These are phyloP conservation scores for Drosophila robusta DNA, from an alignment of 2,888 invertebrate species.

Conservation along the genomic window DNA sequence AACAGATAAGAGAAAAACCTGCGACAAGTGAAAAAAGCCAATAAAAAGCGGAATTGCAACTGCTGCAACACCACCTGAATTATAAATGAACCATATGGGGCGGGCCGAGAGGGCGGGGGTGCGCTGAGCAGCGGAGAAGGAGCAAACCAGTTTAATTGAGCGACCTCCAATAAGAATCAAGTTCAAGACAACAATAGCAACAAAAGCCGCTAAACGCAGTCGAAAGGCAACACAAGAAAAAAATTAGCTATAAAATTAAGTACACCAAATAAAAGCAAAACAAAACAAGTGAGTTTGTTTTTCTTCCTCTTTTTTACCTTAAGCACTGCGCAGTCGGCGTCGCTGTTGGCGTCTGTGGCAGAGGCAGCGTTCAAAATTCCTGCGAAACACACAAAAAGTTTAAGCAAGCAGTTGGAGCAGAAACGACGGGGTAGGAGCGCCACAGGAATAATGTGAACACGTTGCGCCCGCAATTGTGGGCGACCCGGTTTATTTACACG, in stretches of 20 bases:
- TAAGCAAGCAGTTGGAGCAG: constrained; percentile 19
- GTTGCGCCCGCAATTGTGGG: constrained; percentile 34
- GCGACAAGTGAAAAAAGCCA: constrained; percentile 41
- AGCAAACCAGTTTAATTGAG: constrained; percentile 77
- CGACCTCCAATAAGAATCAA: constrained; percentile 78
- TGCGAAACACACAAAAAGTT: constrained; percentile 48
- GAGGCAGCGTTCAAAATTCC: constrained; percentile 50
- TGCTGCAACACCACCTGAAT: constrained; percentile 49
- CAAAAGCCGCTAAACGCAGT: constrained; percentile 44
- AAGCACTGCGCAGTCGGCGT: constrained; percentile 30
- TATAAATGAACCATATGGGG: constrained; percentile 28
- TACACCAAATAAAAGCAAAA: constrained; percentile 14
- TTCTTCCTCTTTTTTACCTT: constrained; percentile 21
- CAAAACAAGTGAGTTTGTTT: constrained; percentile 1
- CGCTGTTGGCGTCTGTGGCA: constrained; percentile 27
- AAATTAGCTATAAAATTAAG: constrained; percentile 25
- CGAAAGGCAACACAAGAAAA: constrained; percentile 12
- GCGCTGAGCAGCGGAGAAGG: background rate
- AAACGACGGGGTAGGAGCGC: background rate
- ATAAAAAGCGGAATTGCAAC: constrained; percentile 60
- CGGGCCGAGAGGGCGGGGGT: background rate
- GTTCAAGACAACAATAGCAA: constrained; percentile 58
- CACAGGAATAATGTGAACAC: constrained; percentile 25
- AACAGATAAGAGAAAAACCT: constrained; percentile 49
- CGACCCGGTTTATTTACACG: constrained; percentile 79